These are phyloP conservation scores for Acanthurus tractus DNA, from an alignment of 2,797 vertebrate genomes.

Conservation along the genomic window DNA sequence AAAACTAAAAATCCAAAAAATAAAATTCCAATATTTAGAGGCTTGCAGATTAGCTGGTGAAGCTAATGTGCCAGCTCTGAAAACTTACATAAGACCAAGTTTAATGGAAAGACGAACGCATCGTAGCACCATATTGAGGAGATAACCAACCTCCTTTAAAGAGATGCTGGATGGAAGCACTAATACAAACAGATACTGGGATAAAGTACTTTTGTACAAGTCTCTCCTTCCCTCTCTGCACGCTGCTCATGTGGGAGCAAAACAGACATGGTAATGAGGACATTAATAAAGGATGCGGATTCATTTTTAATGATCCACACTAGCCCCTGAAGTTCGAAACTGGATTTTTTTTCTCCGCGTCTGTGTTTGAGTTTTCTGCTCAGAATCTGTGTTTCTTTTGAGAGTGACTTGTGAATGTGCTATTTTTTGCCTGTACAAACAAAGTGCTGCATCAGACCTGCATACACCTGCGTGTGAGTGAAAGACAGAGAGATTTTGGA, in stretches of 20 bases:
- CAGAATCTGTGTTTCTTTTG: conserved; percentile 37
- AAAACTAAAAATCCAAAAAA: background rate
- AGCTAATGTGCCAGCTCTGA: background rate
- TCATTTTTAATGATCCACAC: conserved; percentile 79
- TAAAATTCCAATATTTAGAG: conserved; percentile 12
- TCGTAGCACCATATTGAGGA: conserved; percentile 8
- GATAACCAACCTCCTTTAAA: conserved; percentile 19
- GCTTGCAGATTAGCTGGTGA: background rate
- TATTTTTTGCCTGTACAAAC: conserved; percentile 44
- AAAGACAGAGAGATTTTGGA: conserved; percentile 45
- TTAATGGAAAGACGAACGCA: conserved; percentile 16
- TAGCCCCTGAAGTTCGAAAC: conserved; percentile 73
- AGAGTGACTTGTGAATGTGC: conserved; percentile 25
- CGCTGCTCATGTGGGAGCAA: conserved; percentile 52
- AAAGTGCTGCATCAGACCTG: conserved; percentile 47
- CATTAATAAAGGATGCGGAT: conserved; percentile 81
- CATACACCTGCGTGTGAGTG: conserved; percentile 41
- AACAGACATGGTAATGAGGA: conserved; percentile 73
- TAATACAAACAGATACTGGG: conserved; percentile 43
- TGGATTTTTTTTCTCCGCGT: conserved; percentile 46
- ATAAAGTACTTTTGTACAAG: conserved; percentile 39
- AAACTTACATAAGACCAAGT: conserved; percentile 26
- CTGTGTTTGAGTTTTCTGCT: conserved; percentile 35
- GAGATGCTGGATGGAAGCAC: conserved; percentile 12
- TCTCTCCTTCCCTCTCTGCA: conserved; percentile 38